These are phyloP conservation scores for Salticus scenicus DNA, from an alignment of 2,888 invertebrate species.

Conservation along the genomic window DNA sequence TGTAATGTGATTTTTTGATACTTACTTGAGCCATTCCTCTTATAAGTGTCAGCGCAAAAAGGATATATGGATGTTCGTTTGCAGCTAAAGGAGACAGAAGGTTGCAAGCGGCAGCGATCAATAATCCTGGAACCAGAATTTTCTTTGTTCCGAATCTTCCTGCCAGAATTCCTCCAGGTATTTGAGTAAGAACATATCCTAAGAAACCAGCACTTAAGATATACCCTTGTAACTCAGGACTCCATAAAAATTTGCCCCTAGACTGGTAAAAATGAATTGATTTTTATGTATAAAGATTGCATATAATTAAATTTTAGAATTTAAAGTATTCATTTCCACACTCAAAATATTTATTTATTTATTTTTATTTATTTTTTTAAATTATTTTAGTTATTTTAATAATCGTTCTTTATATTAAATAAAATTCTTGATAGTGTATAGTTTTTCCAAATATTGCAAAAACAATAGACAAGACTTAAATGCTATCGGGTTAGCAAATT, in stretches of 20 bases:
- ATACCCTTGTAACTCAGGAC: conserved; percentile 59
- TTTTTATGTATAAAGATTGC: too few relatives aligned
- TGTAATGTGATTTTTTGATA: too few relatives aligned
- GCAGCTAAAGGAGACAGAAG: conserved; percentile 43
- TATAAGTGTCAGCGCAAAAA: conserved; percentile 25
- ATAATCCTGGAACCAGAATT: conserved; percentile 29
- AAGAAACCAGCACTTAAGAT: conserved; percentile 52
- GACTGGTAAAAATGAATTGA: conserved; percentile 18
- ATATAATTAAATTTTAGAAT: too few relatives aligned
- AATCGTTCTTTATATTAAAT: too few relatives aligned
- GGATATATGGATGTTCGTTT: conserved; percentile 27
- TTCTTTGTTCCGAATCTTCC: conserved; percentile 47
- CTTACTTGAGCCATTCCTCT: conserved; percentile 52
- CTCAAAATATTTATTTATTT: too few relatives aligned
- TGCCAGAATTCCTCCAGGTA: conserved; percentile 49
- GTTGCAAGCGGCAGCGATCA: conserved; percentile 42
- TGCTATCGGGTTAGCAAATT: too few relatives aligned
- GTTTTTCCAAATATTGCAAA: too few relatives aligned
- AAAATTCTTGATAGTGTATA: too few relatives aligned
- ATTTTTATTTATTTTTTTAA: too few relatives aligned
- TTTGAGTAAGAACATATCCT: conserved; percentile 51
- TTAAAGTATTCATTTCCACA: too few relatives aligned
- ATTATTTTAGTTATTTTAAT: too few relatives aligned
- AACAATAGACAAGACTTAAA: too few relatives aligned
- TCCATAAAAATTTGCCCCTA: conserved; percentile 41